A percentile compares a stretch with the other conserved stretches of the same genome.
Evolutionary conservation across 2,888 invertebrate genomes (phyloP).

Genomic region (Coenonympha glycerion): DNA sequence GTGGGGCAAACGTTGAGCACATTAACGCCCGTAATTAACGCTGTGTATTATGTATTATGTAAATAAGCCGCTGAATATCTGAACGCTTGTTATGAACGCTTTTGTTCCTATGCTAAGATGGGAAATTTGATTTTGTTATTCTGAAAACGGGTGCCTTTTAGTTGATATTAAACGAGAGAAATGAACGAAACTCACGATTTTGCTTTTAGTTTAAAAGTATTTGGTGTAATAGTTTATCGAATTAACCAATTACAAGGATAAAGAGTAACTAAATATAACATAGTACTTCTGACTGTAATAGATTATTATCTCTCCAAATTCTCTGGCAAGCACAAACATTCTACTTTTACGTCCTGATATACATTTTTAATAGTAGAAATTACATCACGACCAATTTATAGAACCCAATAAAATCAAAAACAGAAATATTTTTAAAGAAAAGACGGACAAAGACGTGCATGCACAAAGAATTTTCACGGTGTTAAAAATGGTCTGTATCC

Average conservation of each 20-base stretch:
- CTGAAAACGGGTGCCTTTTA: neutral
- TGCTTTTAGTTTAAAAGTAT: too few species aligned
- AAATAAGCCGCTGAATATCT: conserved; percentile 15
- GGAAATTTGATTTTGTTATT: conserved; percentile 17
- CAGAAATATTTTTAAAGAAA: neutral
- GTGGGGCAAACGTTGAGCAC: neutral
- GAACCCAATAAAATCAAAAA: neutral
- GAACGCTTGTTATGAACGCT: conserved; percentile 11
- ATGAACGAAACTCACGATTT: neutral
- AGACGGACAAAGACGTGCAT: neutral
- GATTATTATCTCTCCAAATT: too few species aligned
- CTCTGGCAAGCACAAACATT: too few species aligned
- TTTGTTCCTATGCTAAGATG: conserved; percentile 7
- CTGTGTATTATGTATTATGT: conserved; percentile 18
- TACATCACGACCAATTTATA: too few species aligned
- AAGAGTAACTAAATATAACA: too few species aligned
- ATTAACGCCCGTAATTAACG: conserved; percentile 9
- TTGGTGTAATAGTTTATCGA: too few species aligned
- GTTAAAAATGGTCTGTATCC: conserved; percentile 65
- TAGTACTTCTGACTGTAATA: too few species aligned
- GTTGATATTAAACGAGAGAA: neutral
- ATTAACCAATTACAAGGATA: too few species aligned
- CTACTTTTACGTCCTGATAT: too few species aligned
- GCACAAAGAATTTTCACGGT: conserved; percentile 43
- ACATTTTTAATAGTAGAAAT: too few species aligned